Evolutionary conservation across 2,797 vertebrate species (phyloP).

Genomic region (Bradypodion ventrale): DNA sequence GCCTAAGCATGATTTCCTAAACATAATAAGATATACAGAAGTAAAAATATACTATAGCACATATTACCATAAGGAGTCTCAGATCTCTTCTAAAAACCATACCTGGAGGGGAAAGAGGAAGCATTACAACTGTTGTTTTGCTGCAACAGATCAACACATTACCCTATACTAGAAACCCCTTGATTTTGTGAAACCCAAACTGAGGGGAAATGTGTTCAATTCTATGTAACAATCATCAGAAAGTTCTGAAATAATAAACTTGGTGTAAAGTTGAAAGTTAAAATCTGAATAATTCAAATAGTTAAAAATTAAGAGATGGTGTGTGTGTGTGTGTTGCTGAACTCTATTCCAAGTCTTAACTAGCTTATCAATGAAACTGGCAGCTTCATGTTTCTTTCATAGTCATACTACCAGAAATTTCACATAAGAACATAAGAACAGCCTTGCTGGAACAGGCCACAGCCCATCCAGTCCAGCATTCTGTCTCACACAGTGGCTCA

Average conservation of each 20-base stretch:
- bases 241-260: neutral
- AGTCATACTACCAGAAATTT: neutral
- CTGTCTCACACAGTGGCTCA: too few relatives aligned
- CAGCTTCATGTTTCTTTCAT: neutral
- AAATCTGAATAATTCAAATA: too few relatives aligned
- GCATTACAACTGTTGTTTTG: neutral
- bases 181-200: neutral
- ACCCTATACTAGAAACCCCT: too few relatives aligned
- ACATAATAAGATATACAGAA: neutral
- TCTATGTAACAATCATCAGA: neutral
- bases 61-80: constrained; percentile 78
- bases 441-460: too few relatives aligned
- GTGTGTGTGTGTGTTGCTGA: neutral
- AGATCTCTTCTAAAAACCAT: constrained; percentile 85
- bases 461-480: too few relatives aligned
- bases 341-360: neutral
- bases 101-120: constrained; percentile 73
- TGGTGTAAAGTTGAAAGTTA: neutral
- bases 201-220: neutral
- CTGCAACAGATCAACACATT: too few relatives aligned
- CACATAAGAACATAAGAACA: too few relatives aligned
- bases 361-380: neutral
- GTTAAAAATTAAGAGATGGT: too few relatives aligned
- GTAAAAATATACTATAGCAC: neutral
- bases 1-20: too few relatives aligned